A percentile compares a stretch with the other conserved stretches of the same genome.
Evolutionary conservation across 2,113 vertebrate genomes (phyloP).

Genomic region (rabbit (Oryctolagus cuniculus)): DNA sequence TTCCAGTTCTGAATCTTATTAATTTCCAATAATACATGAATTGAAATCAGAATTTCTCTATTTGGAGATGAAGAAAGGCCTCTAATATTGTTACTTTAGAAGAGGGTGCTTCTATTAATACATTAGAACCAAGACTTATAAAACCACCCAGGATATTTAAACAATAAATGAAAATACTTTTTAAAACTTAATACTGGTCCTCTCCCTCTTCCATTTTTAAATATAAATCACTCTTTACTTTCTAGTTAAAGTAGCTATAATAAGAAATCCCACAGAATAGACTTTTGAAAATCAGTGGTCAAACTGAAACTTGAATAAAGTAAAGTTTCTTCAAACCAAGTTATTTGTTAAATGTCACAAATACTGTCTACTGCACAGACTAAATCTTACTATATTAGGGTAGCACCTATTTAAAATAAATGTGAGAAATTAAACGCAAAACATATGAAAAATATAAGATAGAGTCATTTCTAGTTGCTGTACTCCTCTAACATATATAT

Average conservation of each 20-base stretch:
- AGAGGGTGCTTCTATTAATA: constrained; percentile 50
- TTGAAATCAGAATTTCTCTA: constrained; percentile 57
- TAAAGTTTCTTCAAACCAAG: constrained; percentile 49
- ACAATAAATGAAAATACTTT: constrained; percentile 62
- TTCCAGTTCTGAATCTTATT: constrained; percentile 45
- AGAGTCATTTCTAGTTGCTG: constrained; percentile 39
- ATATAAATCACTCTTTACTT: constrained; percentile 26
- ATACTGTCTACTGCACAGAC: not conserved
- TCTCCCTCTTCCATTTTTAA: constrained; percentile 15
- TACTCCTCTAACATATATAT: not conserved
- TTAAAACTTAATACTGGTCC: constrained; percentile 22
- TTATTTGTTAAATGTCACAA: constrained; percentile 42
- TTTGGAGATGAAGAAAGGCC: constrained; percentile 48
- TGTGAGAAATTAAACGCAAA: not conserved
- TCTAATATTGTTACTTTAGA: constrained; percentile 36
- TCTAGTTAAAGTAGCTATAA: constrained; percentile 39
- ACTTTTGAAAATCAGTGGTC: constrained; percentile 55
- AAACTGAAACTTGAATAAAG: constrained; percentile 57
- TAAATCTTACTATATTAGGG: not conserved
- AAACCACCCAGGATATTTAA: constrained; percentile 30
- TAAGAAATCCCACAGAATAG: constrained; percentile 23
- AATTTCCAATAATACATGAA: constrained; percentile 30
- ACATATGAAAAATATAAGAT: constrained; percentile 39
- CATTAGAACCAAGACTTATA: constrained; percentile 35
- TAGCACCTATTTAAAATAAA: constrained; percentile 49